Evolutionary conservation across 2,113 vertebrate species (phyloP).

Genomic region (Macquaria ambigua): DNA sequence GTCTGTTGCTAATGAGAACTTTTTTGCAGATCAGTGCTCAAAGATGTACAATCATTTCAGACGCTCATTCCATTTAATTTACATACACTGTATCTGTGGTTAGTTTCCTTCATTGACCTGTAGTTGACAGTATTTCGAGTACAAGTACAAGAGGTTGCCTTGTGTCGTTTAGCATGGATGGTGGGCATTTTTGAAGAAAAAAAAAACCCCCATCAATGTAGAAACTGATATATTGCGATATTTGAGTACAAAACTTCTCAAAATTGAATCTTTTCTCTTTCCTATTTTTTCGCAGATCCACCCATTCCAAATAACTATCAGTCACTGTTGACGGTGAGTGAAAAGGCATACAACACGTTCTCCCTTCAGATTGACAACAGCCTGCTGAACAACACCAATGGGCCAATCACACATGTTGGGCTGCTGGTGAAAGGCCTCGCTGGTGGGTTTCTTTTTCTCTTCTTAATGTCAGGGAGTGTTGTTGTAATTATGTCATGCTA

Average conservation of each 20-base stretch:
- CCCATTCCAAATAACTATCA: conserved; percentile 28
- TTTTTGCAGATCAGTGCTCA: background rate
- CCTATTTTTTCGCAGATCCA: conserved; percentile 82
- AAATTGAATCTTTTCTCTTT: background rate
- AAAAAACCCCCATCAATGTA: background rate
- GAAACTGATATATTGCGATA: too few relatives aligned
- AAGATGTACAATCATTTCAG: background rate
- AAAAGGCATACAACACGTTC: background rate
- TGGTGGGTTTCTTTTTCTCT: conserved; percentile 54
- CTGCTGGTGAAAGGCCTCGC: conserved; percentile 80
- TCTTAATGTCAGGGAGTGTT: background rate
- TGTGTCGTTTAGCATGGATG: background rate
- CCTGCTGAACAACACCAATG: conserved; percentile 79
- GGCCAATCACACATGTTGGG: conserved; percentile 86
- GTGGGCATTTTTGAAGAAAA: too few relatives aligned
- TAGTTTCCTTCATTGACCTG: background rate
- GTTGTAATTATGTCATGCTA: background rate
- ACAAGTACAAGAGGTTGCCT: background rate
- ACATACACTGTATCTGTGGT: background rate
- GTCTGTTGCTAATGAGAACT: background rate
- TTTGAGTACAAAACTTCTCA: background rate
- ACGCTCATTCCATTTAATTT: background rate
- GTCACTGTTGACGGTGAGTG: accelerated
- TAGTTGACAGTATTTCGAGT: background rate
- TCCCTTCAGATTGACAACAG: conserved; percentile 21